Conservation (phyloP, 2,113 vertebrate species). For the Prionailurus viverrinus region DNA sequence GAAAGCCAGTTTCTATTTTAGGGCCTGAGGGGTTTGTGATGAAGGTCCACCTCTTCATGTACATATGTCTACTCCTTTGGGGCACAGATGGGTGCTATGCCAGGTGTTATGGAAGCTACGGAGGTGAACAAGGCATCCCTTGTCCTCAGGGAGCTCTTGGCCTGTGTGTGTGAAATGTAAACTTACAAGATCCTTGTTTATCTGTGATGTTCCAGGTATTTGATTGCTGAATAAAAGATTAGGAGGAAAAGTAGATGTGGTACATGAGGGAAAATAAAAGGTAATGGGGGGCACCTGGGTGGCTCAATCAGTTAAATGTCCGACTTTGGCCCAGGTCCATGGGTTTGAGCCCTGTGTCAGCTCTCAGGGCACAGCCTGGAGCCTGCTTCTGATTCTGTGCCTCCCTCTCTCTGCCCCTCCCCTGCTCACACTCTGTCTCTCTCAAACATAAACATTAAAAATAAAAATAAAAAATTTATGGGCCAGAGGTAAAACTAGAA, state of each 20-base stretch:
- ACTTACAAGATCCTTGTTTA: background rate
- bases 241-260: background rate
- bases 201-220: background rate
- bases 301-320: too few species aligned
- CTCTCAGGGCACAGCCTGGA: too few species aligned
- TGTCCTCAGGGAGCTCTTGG: background rate
- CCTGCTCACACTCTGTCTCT: too few species aligned
- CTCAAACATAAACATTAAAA: too few species aligned
- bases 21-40: background rate
- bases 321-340: too few species aligned
- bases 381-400: too few species aligned
- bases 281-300: too few species aligned
- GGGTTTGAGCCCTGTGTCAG: too few species aligned
- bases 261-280: background rate
- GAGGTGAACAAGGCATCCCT: background rate
- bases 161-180: background rate
- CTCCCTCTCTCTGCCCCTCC: too few species aligned
- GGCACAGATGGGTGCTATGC: background rate
- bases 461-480: background rate
- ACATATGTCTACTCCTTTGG: background rate
- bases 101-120: background rate
- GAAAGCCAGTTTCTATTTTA: conserved; percentile 21
- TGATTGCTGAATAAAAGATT: background rate
- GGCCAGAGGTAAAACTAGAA: background rate
- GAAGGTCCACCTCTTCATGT: background rate